Evolutionary conservation across 2,113 vertebrate genomes (phyloP).

Genomic region (Daphoenositta chrysoptera): DNA sequence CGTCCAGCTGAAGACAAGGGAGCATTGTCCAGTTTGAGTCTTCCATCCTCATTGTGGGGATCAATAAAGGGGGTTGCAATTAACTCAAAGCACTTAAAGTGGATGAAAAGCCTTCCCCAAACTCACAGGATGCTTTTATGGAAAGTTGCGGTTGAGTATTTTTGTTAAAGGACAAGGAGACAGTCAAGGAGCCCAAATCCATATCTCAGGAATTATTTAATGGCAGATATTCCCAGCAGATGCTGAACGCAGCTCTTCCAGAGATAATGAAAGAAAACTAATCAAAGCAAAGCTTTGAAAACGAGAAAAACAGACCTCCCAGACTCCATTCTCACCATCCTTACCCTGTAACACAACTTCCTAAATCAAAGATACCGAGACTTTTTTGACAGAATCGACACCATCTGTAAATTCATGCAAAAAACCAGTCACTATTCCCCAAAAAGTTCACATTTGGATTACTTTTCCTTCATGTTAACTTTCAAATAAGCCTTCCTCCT

Average conservation of each 20-base stretch:
- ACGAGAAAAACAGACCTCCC: background rate
- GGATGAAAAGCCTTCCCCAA: background rate
- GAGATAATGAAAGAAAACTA: background rate
- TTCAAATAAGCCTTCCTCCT: background rate
- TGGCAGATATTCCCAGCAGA: background rate
- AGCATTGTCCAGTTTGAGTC: background rate
- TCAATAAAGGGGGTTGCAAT: background rate
- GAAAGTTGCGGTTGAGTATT: background rate
- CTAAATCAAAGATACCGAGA: background rate
- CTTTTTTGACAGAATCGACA: background rate
- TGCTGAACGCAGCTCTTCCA: background rate
- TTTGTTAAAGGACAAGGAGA: background rate
- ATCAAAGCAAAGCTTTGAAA: background rate
- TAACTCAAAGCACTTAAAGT: background rate
- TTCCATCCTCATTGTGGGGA: background rate
- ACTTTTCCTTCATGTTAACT: background rate
- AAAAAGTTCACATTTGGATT: slow-evolving; percentile 4
- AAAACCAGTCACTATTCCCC: background rate
- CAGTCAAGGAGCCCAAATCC: background rate
- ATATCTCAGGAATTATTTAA: background rate
- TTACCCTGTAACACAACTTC: background rate
- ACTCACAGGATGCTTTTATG: background rate
- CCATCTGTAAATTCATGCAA: background rate
- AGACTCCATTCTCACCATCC: background rate
- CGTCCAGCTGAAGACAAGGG: background rate